Conservation (phyloP, 2,113 vertebrate genomes). For the Gorsachius goisagi region DNA sequence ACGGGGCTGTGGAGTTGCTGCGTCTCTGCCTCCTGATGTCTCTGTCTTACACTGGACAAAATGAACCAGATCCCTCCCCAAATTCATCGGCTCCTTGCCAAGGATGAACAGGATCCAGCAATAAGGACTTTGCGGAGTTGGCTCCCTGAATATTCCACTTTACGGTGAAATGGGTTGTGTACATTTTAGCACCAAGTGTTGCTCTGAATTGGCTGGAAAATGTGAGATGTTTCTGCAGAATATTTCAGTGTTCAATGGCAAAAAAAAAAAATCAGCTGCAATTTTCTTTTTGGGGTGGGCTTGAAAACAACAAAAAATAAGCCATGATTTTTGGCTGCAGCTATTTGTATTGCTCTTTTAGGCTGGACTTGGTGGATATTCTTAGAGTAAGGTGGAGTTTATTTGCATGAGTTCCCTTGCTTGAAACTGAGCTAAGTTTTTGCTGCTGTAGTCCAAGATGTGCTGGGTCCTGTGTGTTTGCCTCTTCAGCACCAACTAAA, state of each 20-base stretch:
- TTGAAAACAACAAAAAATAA: neutral
- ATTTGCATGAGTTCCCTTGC: neutral
- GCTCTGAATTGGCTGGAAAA: neutral
- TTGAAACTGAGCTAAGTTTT: neutral
- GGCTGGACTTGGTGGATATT: neutral
- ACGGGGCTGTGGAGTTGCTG: neutral
- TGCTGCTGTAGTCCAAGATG: neutral
- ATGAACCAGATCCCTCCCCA: neutral
- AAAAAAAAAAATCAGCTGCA: neutral
- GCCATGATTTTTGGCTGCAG: neutral
- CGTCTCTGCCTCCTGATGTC: neutral
- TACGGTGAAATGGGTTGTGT: neutral
- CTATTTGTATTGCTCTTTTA: neutral
- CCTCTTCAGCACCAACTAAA: neutral
- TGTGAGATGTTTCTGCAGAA: neutral
- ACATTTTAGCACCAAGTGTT: neutral
- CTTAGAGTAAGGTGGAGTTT: neutral
- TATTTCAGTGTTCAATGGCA: neutral
- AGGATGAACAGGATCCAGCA: neutral
- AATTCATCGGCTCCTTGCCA: neutral
- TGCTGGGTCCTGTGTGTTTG: neutral
- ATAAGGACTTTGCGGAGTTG: neutral
- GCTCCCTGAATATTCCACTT: neutral
- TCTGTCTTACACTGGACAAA: neutral
- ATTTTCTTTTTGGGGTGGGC: too few species aligned